Evolutionary conservation across 2,888 invertebrate genomes (phyloP).

Genomic region (Aspidiotus destructor): DNA sequence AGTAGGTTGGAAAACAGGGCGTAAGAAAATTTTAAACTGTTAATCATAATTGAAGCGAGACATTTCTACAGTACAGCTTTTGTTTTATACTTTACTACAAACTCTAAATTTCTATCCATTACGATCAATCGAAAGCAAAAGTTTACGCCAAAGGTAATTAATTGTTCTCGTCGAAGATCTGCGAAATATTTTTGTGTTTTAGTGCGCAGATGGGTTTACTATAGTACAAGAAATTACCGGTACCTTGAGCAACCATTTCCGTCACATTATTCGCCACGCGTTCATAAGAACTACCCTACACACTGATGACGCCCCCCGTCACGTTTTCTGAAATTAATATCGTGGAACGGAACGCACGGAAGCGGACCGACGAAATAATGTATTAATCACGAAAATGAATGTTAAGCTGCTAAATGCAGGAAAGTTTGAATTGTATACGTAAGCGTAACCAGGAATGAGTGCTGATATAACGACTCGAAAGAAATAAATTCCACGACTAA

Average conservation of each 20-base stretch:
- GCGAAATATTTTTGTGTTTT: constrained; percentile 6
- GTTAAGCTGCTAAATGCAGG: constrained; percentile 27
- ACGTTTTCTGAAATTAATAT: constrained; percentile 16
- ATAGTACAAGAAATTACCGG: too few species aligned
- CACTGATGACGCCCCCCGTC: too few species aligned
- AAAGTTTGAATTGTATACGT: constrained; percentile 10
- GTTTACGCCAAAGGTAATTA: constrained; percentile 21
- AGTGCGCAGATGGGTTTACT: too few species aligned
- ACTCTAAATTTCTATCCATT: too few species aligned
- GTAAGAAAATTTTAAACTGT: too few species aligned
- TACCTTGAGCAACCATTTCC: too few species aligned
- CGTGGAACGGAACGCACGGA: not conserved
- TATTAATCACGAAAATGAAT: constrained; percentile 27
- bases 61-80: too few species aligned
- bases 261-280: too few species aligned
- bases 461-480: not conserved
- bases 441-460: not conserved
- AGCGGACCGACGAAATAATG: not conserved
- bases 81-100: too few species aligned
- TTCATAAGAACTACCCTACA: too few species aligned
- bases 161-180: constrained; percentile 5
- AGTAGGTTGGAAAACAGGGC: too few species aligned
- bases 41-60: too few species aligned
- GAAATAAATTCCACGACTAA: not conserved
- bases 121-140: constrained; percentile 5